Conservation (phyloP, 2,888 invertebrate genomes). For the Hyposoter dolosus region DNA sequence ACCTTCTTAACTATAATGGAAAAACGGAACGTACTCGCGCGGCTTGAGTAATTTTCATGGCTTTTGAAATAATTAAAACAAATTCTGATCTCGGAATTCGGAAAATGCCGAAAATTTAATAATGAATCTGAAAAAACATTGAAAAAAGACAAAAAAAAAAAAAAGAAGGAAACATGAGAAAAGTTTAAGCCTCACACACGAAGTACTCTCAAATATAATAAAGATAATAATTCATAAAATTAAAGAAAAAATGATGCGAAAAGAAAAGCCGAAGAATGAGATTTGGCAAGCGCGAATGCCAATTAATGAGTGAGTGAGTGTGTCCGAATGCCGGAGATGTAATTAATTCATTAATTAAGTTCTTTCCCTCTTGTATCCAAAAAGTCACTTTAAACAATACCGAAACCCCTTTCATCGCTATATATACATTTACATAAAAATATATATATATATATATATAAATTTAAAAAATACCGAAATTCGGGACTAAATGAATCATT, state of each 20-base stretch:
- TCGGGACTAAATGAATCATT: conserved; percentile 49
- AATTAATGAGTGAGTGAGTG: conserved; percentile 49
- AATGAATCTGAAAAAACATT: conserved; percentile 59
- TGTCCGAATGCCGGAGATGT: conserved; percentile 41
- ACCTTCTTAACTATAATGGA: conserved; percentile 60
- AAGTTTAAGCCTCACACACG: conserved; percentile 50
- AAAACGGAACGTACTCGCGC: conserved; percentile 51
- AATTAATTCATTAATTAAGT: conserved; percentile 37
- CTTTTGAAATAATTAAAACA: conserved; percentile 63
- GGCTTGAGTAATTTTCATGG: conserved; percentile 70
- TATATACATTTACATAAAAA: conserved; percentile 29
- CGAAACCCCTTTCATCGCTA: conserved; percentile 53
- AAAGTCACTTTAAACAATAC: conserved; percentile 37
- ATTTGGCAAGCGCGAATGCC: conserved; percentile 51
- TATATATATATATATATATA: conserved; percentile 17
- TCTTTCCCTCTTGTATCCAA: conserved; percentile 26
- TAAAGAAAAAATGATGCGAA: conserved; percentile 62
- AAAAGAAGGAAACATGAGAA: conserved; percentile 33
- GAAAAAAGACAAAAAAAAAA: conserved; percentile 49
- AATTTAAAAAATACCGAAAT: conserved; percentile 28
- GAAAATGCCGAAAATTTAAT: conserved; percentile 67
- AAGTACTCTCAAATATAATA: conserved; percentile 69
- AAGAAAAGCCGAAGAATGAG: conserved; percentile 38
- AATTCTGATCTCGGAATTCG: conserved; percentile 56
- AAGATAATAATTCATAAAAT: conserved; percentile 66